Evolutionary conservation across 1,140 invertebrate genomes (phyloP).

Genomic region (Nylanderia fulva): DNA sequence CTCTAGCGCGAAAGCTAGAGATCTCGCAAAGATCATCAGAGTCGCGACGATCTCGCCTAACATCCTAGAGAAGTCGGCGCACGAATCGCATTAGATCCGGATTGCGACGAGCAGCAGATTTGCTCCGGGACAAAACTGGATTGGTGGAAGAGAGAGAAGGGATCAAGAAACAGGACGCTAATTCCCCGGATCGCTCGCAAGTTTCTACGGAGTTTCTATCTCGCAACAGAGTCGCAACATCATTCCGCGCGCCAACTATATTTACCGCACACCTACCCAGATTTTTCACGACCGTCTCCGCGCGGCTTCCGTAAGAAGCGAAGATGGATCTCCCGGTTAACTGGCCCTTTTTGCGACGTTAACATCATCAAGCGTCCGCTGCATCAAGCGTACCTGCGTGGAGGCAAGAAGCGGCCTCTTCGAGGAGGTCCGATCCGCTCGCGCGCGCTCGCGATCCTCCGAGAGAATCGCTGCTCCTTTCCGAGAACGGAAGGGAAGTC

Average conservation of each 20-base stretch:
- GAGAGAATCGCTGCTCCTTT: constrained; percentile 31
- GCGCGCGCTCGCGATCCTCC: constrained; percentile 24
- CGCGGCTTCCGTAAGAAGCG: constrained; percentile 45
- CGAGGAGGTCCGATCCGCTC: constrained; percentile 60
- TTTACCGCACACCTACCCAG: constrained; percentile 29
- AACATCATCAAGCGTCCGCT: constrained; percentile 57
- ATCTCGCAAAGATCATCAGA: not conserved
- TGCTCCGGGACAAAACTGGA: constrained; percentile 25
- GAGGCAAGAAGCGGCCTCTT: constrained; percentile 56
- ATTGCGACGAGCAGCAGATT: constrained; percentile 21
- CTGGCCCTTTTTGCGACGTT: constrained; percentile 55
- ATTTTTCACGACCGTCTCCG: constrained; percentile 31
- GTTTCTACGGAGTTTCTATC: not conserved
- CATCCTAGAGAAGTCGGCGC: not conserved
- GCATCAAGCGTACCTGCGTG: constrained; percentile 14
- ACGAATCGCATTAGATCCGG: constrained; percentile 48
- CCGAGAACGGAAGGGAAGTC: constrained; percentile 48
- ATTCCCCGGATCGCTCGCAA: not conserved
- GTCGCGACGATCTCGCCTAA: not conserved
- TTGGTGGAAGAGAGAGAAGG: not conserved
- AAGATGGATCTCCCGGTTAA: constrained; percentile 42
- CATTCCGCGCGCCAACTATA: constrained; percentile 37
- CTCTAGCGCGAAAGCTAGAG: too few relatives aligned
- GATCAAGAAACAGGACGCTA: constrained; percentile 18
- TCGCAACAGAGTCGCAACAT: constrained; percentile 20